Base-by-base conservation (phyloP, 2,888 invertebrate genomes). In the Macaria liturata region DNA sequence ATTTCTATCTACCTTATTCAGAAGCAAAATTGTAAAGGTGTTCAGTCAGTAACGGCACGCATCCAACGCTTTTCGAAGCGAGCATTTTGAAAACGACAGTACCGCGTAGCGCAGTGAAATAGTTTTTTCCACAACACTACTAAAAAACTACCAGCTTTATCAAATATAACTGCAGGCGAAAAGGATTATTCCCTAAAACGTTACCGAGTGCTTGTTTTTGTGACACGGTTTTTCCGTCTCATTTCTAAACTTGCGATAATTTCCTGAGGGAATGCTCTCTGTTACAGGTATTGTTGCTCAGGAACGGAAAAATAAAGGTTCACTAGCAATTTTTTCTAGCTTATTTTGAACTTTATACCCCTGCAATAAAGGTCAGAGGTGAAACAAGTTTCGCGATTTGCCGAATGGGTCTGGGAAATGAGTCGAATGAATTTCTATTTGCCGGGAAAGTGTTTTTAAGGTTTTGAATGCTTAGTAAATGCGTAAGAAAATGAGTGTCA, bases 241-340 rank as follows among this genome's bases (percentile, higher is more conserved):
- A 53, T 57, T 63, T 50, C 50, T 63, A 59, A 65, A 62, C 51
- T 62, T 57, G 7, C 54, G 60, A 52, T 68, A 66, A 68, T 68
- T 68, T 68, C 66, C 68, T 64, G 46, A 4, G 59, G 60, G 68
- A 32, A 59, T 57, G 46, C 57, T 64, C 64, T 40, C 54, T 53
- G 63, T 49, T 61, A 62, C 59, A 65, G 59, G 61, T 58, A 55
- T 60, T 56, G 59, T 60, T 55, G 59, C 50, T 45, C 49, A 50
- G 45, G 40, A 47, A 45, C 51, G 51, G 47, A 49, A 56, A 51
- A 60, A 60, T 60, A 56, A 56, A 56, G 55, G 49, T 34, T 43
- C 32, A 42, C 44, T 42, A n/a, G n/a, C 31, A 32, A n/a, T 7
- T 37, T 47, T 52, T 49, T 49, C 9, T 7, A 6, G 4, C 8